Percentiles rank a stretch among this genome's conserved stretches.
phyloP scores from a whole-genome alignment of 2,797 vertebrate species.

The Sebastolobus alascanus region DNA sequence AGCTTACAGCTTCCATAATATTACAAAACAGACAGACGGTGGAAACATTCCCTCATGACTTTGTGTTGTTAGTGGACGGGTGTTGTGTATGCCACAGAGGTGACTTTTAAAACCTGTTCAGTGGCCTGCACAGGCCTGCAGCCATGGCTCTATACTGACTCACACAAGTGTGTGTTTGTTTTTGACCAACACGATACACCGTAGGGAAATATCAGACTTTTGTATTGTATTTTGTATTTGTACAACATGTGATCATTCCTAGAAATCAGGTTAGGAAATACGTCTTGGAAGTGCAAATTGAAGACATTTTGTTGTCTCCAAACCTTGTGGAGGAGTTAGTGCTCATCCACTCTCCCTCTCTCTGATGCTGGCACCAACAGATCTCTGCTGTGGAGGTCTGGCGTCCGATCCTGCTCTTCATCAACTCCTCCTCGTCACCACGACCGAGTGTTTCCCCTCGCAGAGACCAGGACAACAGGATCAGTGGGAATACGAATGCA shows the following conservation, averaged over 20 bases:
- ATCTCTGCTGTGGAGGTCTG: slow-evolving; percentile 24
- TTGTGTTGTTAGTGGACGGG: slow-evolving; percentile 13
- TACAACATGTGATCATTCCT: slow-evolving; percentile 43
- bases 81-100: slow-evolving; percentile 17
- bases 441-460: background rate
- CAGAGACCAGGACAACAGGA: background rate
- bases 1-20: background rate
- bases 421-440: background rate
- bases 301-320: slow-evolving; percentile 30
- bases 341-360: background rate
- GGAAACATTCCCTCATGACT: slow-evolving; percentile 33
- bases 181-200: background rate
- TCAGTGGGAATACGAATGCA: slow-evolving; percentile 50
- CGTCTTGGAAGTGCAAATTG: slow-evolving; percentile 39
- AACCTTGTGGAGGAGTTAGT: background rate
- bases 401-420: background rate
- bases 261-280: slow-evolving; percentile 45
- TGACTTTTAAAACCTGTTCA: slow-evolving; percentile 14
- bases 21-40: background rate
- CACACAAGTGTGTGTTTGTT: background rate
- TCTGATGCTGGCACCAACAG: slow-evolving; percentile 20
- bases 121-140: background rate
- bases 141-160: background rate
- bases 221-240: too few species aligned
- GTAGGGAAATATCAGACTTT: background rate